Evolutionary conservation across 2,113 vertebrate genomes (phyloP).

Genomic region (Urocitellus parryii): DNA sequence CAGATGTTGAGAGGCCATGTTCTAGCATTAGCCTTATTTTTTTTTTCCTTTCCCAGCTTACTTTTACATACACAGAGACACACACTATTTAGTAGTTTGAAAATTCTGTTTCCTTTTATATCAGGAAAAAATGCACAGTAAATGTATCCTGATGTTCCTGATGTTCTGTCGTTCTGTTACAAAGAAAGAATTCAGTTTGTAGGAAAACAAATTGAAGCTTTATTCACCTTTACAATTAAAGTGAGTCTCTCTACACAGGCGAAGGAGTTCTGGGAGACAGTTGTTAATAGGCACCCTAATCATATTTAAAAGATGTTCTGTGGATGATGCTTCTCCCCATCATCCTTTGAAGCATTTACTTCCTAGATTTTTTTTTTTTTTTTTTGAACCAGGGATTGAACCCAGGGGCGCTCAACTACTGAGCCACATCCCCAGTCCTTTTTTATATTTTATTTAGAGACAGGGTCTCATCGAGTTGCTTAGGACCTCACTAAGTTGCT

Average conservation of each 20-base stretch:
- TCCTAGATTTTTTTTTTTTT: neutral
- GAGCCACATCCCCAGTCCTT: too few relatives aligned
- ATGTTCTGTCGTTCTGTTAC: neutral
- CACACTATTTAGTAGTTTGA: neutral
- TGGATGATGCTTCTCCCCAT: neutral
- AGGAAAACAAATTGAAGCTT: neutral
- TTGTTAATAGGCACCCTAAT: neutral
- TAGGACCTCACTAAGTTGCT: too few relatives aligned
- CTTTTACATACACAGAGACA: neutral
- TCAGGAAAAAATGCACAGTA: neutral
- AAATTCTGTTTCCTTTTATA: conserved; percentile 30
- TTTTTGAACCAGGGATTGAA: too few relatives aligned
- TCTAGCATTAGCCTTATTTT: neutral
- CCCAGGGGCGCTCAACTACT: too few relatives aligned
- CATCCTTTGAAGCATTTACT: neutral
- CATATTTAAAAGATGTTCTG: neutral
- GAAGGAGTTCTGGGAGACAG: neutral
- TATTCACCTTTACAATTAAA: neutral
- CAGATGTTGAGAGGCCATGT: neutral
- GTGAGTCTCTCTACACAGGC: neutral
- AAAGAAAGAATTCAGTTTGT: neutral
- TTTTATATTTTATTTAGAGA: too few relatives aligned
- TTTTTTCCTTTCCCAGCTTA: neutral
- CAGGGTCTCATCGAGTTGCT: too few relatives aligned
- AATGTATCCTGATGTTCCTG: neutral